These are phyloP conservation scores for Alca torda DNA, from an alignment of 2,797 vertebrate species.

Conservation along the genomic window DNA sequence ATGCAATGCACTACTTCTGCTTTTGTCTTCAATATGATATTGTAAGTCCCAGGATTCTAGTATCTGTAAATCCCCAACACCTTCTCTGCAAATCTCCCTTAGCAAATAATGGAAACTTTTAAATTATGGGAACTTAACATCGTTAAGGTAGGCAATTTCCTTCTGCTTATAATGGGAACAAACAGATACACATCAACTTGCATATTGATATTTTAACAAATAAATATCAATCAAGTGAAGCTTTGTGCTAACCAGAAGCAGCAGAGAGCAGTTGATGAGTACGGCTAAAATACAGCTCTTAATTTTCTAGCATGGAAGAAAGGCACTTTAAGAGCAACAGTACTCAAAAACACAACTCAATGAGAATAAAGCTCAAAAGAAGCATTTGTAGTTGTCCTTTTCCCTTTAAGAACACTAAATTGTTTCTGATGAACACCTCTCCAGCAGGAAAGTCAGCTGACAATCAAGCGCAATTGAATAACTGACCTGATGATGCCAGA, in stretches of 20 bases:
- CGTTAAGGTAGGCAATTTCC: neutral
- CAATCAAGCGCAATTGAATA: neutral
- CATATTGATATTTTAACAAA: neutral
- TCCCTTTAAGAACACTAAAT: neutral
- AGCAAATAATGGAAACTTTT: neutral
- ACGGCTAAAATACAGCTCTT: neutral
- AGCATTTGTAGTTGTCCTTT: neutral
- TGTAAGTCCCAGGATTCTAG: neutral
- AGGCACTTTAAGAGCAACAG: neutral
- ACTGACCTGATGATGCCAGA: neutral
- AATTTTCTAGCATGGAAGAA: neutral
- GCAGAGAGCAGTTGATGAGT: neutral
- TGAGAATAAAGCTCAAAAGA: neutral
- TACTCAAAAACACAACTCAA: neutral
- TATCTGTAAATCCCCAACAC: neutral
- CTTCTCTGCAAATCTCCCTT: neutral
- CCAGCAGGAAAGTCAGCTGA: neutral
- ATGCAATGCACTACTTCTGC: neutral
- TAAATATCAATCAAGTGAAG: neutral
- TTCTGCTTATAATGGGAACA: neutral
- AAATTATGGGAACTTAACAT: neutral
- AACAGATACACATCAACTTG: neutral
- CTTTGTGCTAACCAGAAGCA: neutral
- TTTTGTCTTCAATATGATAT: neutral
- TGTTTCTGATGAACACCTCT: neutral